A percentile compares a stretch with the other conserved stretches of the same genome.
Evolutionary conservation across 2,797 vertebrate genomes (phyloP).

Genomic region (Cirrhinus molitorella): DNA sequence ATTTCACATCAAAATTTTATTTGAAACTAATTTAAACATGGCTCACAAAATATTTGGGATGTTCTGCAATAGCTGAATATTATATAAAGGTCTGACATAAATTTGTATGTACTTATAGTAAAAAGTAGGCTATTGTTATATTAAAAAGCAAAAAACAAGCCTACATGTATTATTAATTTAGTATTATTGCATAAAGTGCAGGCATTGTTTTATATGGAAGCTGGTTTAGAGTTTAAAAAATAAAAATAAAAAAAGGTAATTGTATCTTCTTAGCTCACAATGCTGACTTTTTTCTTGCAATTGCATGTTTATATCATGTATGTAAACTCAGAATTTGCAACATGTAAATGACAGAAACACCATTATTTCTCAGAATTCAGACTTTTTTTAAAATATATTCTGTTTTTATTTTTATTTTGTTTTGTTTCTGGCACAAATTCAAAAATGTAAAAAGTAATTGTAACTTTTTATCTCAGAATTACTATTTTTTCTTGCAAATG

Average conservation of each 20-base stretch:
- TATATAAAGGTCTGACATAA: neutral
- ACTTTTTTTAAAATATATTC: no score
- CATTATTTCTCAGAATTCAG: no score
- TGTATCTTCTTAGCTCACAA: neutral
- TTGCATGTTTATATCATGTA: no score
- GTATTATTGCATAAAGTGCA: neutral
- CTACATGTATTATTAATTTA: neutral
- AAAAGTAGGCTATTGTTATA: neutral
- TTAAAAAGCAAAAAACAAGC: neutral
- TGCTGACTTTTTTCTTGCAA: neutral
- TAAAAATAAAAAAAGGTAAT: no score
- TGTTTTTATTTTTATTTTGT: no score
- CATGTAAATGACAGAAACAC: no score
- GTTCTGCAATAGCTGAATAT: neutral
- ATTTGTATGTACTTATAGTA: neutral
- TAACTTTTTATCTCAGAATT: no score
- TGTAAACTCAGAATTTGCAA: no score
- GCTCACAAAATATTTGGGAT: neutral
- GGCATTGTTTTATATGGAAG: neutral
- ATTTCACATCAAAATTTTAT: neutral
- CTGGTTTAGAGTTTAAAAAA: no score
- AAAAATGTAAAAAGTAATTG: no score
- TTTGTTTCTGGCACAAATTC: no score
- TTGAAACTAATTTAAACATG: neutral
- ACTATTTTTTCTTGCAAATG: no score